These are phyloP conservation scores for Acropora tenuis DNA, from an alignment of 64 coral and sea anemone genomes.

Conservation along the genomic window DNA sequence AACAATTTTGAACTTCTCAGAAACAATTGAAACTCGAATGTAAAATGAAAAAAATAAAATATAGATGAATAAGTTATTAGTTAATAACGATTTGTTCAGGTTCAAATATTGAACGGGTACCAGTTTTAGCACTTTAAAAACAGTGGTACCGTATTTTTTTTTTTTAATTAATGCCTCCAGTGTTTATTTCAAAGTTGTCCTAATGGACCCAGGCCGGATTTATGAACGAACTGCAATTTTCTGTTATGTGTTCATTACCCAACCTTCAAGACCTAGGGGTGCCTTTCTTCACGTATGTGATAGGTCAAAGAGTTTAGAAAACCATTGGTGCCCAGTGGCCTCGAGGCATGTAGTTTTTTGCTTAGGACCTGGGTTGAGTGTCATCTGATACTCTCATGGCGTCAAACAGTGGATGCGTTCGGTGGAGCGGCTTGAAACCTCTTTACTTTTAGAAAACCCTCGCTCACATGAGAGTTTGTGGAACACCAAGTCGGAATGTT, in stretches of 20 bases:
- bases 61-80: background rate
- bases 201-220: background rate
- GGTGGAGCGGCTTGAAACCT: background rate
- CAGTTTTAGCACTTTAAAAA: background rate
- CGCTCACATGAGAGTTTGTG: too few species aligned
- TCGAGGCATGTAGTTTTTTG: background rate
- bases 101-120: background rate
- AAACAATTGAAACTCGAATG: too few species aligned
- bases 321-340: background rate
- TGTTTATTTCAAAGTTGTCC: background rate
- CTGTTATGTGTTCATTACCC: too few species aligned
- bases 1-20: too few species aligned
- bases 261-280: too few species aligned
- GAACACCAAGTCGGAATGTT: background rate
- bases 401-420: too few species aligned
- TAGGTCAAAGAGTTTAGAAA: background rate
- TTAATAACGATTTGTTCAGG: background rate
- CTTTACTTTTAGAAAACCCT: background rate
- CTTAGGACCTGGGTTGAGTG: background rate
- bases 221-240: too few species aligned
- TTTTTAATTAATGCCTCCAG: background rate
- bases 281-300: background rate
- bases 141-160: background rate
- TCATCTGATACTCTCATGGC: too few species aligned
- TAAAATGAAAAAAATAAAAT: too few species aligned